These are phyloP conservation scores for Symphodus melops DNA, from an alignment of 2,113 vertebrate species.

Conservation along the genomic window DNA sequence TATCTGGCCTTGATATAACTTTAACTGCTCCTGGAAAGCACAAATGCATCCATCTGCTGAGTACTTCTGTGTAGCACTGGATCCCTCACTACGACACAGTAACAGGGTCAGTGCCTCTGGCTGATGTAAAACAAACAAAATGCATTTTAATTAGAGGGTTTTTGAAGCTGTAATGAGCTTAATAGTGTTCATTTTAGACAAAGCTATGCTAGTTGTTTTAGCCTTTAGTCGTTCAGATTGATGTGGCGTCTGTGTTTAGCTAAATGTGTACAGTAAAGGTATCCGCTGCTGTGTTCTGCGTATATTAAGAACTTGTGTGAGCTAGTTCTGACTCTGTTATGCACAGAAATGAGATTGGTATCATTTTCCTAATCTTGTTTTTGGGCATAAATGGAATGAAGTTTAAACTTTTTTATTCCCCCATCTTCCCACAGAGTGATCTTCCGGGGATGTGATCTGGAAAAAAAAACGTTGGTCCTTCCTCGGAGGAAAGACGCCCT, in stretches of 20 bases:
- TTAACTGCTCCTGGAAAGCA: not conserved
- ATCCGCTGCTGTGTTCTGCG: not conserved
- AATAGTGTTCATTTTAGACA: not conserved
- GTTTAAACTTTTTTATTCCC: not conserved
- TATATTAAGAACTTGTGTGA: not conserved
- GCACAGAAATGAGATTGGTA: not conserved
- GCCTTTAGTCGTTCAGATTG: not conserved
- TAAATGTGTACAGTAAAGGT: not conserved
- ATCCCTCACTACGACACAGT: not conserved
- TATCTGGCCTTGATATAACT: not conserved
- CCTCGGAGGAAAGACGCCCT: slow-evolving; percentile 86
- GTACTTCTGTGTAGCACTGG: not conserved
- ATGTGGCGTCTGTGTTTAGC: not conserved
- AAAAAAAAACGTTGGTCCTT: slow-evolving; percentile 83
- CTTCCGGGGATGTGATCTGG: slow-evolving; percentile 84
- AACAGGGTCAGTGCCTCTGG: not conserved
- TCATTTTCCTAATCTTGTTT: too few species aligned
- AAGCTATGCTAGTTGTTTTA: not conserved
- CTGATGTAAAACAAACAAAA: not conserved
- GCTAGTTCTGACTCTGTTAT: not conserved
- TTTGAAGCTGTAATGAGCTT: not conserved
- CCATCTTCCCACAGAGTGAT: slow-evolving; percentile 86
- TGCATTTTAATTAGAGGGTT: not conserved
- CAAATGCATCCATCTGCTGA: not conserved
- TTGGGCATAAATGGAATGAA: too few species aligned